Evolutionary conservation across 2,113 vertebrate genomes (phyloP), one percentile per base, ranked within the genome.

Genomic region (Ondatra zibethicus): DNA sequence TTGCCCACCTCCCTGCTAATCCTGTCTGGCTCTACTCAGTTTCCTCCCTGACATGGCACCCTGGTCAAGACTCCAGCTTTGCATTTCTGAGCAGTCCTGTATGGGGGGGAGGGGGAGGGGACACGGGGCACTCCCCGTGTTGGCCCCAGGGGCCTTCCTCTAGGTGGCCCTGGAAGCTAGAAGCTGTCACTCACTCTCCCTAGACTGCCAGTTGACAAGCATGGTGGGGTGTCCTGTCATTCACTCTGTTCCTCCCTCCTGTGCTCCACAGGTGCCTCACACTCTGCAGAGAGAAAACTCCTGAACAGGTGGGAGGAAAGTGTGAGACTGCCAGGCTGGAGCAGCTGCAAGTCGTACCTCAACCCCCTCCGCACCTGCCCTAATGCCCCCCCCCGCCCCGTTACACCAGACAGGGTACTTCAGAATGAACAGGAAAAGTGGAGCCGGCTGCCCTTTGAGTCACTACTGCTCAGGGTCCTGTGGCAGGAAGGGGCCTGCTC

Each of bases 31-130:
- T 66, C 81, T 47, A 89, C 76, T 75, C 95, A 25, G 80, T 88
- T 95, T 88, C 94, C 88, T 96, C 92, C 50, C 95, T 94, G 94
- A 95, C 21, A 17, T 92, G 96, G 96, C 96, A 91, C 33, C 84
- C 21, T 80, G 68, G 65, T 65, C 78, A 76, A 45, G 88, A 82
- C 82, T 91, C 47, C 7, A 76, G 72, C 52, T 70, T 78, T 70
- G 88, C 36, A 58, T 58, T 65, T 95, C 33, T 33, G 17, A n/a
- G 47, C n/a, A 52, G 68, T 45, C 31, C 45, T 50, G 50, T 23
- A 4, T 29, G 11, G 2, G 12, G 2, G 12, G 58, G 6, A 58
- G 58, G 5, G 17, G 19, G 58, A 7, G 5, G 58, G 19, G 58
- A 19, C 58, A 58, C 21, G 19, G 58, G 27, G 36, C 50, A 81